These are phyloP conservation scores for Micropoecilia bifurca DNA, from an alignment of 2,797 vertebrate species.

Conservation along the genomic window DNA sequence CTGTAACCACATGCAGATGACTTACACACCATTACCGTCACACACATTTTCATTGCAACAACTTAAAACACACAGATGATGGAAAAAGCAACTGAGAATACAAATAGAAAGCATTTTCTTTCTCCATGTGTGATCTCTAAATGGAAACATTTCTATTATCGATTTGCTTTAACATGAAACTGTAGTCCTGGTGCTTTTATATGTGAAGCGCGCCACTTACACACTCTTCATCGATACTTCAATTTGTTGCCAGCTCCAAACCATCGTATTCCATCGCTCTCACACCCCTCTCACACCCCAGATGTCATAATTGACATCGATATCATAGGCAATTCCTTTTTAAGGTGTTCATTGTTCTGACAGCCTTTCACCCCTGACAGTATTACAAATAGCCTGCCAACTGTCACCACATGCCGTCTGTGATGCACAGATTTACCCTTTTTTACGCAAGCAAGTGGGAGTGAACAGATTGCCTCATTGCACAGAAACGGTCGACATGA, in stretches of 20 bases:
- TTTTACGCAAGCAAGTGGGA: slow-evolving; percentile 24
- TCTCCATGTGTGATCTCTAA: slow-evolving; percentile 6
- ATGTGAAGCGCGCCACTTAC: slow-evolving; percentile 2
- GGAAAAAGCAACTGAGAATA: background rate
- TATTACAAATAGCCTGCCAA: slow-evolving; percentile 6
- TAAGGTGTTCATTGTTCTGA: slow-evolving; percentile 13
- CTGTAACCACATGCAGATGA: background rate
- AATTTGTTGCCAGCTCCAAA: background rate
- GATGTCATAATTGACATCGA: slow-evolving; percentile 31
- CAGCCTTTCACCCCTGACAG: slow-evolving; percentile 20
- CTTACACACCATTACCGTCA: background rate
- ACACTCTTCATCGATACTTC: slow-evolving; percentile 9
- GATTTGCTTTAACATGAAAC: background rate
- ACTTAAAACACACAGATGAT: background rate
- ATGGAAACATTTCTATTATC: background rate
- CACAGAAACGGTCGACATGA: slow-evolving; percentile 14
- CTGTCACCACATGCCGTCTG: slow-evolving; percentile 11
- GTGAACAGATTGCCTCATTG: slow-evolving; percentile 35
- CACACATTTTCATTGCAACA: background rate
- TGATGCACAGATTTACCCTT: slow-evolving; percentile 37
- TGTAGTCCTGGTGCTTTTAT: background rate
- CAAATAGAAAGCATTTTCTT: slow-evolving; percentile 1
- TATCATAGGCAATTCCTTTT: slow-evolving; percentile 23
- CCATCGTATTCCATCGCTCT: slow-evolving; percentile 5
- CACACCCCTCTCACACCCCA: slow-evolving; percentile 20